phyloP scores from a whole-genome alignment of 2,888 invertebrate genomes.

The Melanargia galathea region DNA sequence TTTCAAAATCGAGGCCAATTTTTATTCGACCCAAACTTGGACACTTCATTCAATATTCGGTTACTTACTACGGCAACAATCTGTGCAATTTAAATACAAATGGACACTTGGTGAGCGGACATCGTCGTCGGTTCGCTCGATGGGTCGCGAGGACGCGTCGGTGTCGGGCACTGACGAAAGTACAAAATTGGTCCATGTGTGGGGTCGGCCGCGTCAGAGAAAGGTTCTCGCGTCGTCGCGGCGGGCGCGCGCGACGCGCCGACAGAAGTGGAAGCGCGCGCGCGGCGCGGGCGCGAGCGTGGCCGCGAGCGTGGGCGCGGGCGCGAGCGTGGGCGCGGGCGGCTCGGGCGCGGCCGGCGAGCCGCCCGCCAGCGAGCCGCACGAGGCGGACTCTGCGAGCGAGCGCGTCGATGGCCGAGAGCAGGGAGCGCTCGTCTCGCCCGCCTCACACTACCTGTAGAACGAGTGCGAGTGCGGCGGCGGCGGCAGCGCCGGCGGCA shows the following conservation, averaged over 20 bases:
- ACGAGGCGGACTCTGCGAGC: constrained; percentile 77
- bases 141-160: constrained; percentile 68
- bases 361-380: constrained; percentile 67
- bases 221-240: constrained; percentile 69
- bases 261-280: constrained; percentile 74
- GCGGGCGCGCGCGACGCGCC: constrained; percentile 64
- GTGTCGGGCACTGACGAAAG: constrained; percentile 67
- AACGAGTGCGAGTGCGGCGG: constrained; percentile 80
- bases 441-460: constrained; percentile 79
- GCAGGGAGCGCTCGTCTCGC: constrained; percentile 76
- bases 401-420: constrained; percentile 74
- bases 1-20: constrained; percentile 43
- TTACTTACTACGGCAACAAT: constrained; percentile 58
- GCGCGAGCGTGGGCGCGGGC: constrained; percentile 44
- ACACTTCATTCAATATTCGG: constrained; percentile 48
- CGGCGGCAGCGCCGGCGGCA: constrained; percentile 75
- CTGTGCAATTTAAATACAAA: constrained; percentile 63
- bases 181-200: constrained; percentile 78
- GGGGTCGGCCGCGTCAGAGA: constrained; percentile 66
- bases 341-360: constrained; percentile 48
- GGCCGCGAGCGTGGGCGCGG: constrained; percentile 44
- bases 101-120: constrained; percentile 64
- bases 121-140: constrained; percentile 51
- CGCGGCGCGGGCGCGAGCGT: constrained; percentile 55
- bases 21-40: constrained; percentile 53